Conservation (phyloP, 1,140 invertebrate genomes). For the Cyclina sinensis region DNA sequence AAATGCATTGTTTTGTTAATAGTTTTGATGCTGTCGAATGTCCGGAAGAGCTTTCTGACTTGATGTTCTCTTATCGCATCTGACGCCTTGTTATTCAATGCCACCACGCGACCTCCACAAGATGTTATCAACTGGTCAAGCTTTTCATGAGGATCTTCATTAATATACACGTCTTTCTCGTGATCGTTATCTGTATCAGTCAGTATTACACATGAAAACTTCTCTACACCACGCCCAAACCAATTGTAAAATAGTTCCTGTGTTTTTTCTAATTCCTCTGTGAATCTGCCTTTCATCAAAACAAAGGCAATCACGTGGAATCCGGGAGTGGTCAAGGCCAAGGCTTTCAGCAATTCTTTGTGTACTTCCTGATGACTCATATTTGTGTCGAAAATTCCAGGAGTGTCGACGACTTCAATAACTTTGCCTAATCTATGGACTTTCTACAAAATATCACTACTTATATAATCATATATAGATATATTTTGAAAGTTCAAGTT, state of each 20-base stretch:
- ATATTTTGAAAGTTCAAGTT: no score
- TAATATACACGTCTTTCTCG: slow-evolving; percentile 13
- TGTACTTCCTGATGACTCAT: neutral
- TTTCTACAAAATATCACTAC: slow-evolving; percentile 26
- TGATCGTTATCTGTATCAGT: slow-evolving; percentile 35
- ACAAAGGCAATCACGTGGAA: slow-evolving; percentile 49
- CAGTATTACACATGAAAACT: slow-evolving; percentile 38
- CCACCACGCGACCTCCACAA: neutral
- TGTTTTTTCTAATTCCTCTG: slow-evolving; percentile 47
- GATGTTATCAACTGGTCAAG: neutral
- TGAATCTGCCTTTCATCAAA: slow-evolving; percentile 25
- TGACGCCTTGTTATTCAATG: neutral
- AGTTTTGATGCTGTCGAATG: neutral
- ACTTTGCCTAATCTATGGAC: neutral
- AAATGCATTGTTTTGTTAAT: neutral
- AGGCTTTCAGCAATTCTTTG: slow-evolving; percentile 37
- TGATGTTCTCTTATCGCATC: neutral
- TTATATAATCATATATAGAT: no score
- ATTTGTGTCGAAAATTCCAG: slow-evolving; percentile 49
- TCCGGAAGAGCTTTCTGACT: neutral
- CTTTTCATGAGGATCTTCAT: neutral
- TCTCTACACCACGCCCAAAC: slow-evolving; percentile 46
- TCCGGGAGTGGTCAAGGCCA: slow-evolving; percentile 13
- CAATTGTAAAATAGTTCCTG: slow-evolving; percentile 45
- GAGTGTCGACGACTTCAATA: slow-evolving; percentile 50